A percentile compares a stretch with the other conserved stretches of the same genome.
Conservation (phyloP, 2,797 vertebrate genomes). For the Mycteria americana region DNA sequence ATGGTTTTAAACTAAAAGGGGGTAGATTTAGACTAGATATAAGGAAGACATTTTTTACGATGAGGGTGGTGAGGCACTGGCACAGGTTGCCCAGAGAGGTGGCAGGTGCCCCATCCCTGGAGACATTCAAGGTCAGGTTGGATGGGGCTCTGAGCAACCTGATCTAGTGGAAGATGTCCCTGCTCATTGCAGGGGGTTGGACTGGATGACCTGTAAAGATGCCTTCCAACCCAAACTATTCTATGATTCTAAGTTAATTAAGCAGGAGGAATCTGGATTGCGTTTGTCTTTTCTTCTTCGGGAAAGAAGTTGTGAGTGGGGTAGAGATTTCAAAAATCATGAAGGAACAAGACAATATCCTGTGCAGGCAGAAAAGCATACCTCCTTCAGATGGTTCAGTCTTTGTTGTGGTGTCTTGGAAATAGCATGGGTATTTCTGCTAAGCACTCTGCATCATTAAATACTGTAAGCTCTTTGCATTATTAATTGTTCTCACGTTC, state of each 20-base stretch:
- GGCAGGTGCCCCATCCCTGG: too few species aligned
- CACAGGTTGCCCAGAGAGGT: too few species aligned
- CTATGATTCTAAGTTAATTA: not conserved
- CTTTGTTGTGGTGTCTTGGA: not conserved
- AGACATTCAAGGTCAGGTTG: too few species aligned
- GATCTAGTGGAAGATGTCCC: too few species aligned
- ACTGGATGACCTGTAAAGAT: too few species aligned
- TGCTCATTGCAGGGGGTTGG: too few species aligned
- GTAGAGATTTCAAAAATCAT: not conserved
- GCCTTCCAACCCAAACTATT: too few species aligned
- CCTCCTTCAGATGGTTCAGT: not conserved
- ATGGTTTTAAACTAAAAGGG: too few species aligned
- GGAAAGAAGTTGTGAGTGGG: not conserved
- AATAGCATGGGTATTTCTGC: not conserved
- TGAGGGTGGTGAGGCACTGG: too few species aligned
- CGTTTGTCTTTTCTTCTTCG: not conserved
- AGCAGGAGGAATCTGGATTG: not conserved
- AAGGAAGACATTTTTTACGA: too few species aligned
- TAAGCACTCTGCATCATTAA: not conserved
- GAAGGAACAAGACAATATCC: not conserved
- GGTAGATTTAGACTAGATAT: too few species aligned
- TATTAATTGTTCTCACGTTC: slow-evolving; percentile 36
- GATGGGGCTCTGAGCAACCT: too few species aligned
- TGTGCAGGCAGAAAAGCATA: not conserved
- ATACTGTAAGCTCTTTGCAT: slow-evolving; percentile 3